phyloP scores from a whole-genome alignment of 2,113 vertebrate genomes.

The Sitta europaea region DNA sequence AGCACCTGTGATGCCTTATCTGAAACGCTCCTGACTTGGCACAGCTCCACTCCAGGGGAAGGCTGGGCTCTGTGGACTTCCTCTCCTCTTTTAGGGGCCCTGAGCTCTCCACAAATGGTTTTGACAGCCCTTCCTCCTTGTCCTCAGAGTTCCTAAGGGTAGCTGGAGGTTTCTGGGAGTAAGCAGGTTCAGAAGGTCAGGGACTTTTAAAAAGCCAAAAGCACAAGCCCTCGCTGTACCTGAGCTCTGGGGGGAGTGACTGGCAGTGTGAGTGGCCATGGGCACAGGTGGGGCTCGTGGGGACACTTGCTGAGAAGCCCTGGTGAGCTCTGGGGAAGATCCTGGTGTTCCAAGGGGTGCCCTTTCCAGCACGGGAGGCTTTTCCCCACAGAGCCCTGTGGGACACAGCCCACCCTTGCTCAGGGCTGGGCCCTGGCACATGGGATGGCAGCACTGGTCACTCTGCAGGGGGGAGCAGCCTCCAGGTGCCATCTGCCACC shows the following conservation, averaged over 20 bases:
- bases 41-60: background rate
- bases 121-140: background rate
- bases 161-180: constrained; percentile 1
- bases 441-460: background rate
- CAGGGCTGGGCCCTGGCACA: background rate
- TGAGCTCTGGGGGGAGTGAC: background rate
- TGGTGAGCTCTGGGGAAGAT: background rate
- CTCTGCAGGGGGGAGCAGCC: background rate
- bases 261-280: background rate
- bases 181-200: background rate
- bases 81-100: background rate
- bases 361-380: background rate
- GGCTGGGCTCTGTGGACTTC: background rate
- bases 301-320: background rate
- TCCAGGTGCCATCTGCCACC: background rate
- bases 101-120: background rate
- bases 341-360: background rate
- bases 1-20: constrained; percentile 81
- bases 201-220: constrained; percentile 5
- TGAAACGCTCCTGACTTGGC: constrained; percentile 23
- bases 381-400: background rate
- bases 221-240: background rate
- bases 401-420: background rate
- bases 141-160: background rate
- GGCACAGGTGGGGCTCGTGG: background rate